These are phyloP conservation scores for Cephalopachus bancanus DNA, from an alignment of 2,797 vertebrate genomes.

Conservation along the genomic window DNA sequence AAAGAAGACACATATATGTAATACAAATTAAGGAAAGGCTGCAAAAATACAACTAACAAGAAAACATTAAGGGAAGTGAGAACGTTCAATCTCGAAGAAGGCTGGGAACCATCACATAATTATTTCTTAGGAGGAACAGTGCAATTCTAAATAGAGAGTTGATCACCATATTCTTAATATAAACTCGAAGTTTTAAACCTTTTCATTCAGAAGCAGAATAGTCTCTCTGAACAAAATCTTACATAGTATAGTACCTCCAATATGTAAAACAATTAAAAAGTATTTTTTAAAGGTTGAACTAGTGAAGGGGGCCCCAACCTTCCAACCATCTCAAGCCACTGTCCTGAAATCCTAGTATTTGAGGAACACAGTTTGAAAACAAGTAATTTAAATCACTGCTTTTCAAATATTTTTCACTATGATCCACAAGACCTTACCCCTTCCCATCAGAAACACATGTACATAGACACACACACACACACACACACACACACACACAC, in stretches of 20 bases:
- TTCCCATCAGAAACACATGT: background rate
- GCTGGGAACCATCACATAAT: background rate
- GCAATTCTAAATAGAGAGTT: background rate
- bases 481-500: background rate
- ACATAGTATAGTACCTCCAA: background rate
- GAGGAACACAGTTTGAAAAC: background rate
- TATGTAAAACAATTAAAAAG: background rate
- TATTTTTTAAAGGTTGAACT: background rate
- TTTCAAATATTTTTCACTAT: conserved; percentile 39
- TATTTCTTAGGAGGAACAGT: background rate
- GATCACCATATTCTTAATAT: background rate
- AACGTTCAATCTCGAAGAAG: background rate
- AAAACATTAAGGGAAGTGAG: background rate
- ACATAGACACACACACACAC: background rate
- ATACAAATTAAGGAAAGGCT: background rate
- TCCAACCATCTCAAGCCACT: background rate
- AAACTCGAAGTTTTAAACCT: background rate
- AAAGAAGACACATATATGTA: background rate
- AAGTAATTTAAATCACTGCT: background rate
- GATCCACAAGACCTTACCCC: background rate
- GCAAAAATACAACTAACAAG: background rate
- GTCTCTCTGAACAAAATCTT: background rate
- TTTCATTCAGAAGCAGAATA: background rate
- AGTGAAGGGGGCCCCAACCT: background rate
- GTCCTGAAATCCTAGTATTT: background rate